Base-by-base conservation (phyloP, 2,888 invertebrate species). In the Bugula neritina region DNA sequence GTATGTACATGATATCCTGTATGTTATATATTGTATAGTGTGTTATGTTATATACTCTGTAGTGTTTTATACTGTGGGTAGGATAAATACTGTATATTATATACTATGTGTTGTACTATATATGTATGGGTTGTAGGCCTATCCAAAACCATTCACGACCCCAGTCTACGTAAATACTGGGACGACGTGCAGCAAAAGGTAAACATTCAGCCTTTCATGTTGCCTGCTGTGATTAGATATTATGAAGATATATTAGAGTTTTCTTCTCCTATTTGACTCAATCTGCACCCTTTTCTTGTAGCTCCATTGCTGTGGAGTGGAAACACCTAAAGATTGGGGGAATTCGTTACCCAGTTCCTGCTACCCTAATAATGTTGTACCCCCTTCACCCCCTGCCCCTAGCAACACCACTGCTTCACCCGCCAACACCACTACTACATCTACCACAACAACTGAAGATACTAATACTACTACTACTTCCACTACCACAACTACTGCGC, bases 261-360 rank as follows among this genome's bases (percentile, higher is more conserved):
- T 10, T 43, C 17, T 10, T 43, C 10, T 43, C 5, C 5, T 43
- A 43, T 5, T 43, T 43, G 43, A 43, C 5, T 43, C 5, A 43
- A 10, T 43, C 5, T 43, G 43, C 17, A 43, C 17, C 17, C 17
- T 10, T 17, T 43, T 17, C 5, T 55, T 55, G 29, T 34, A 63
- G 63, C 63, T 63, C 3, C 2, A 31, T 2, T 63, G 63, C 31
- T 63, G 63, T n/a, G 63, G 63, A 29, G 63, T 63, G 17, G 31
- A 63, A 2, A 63, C 5, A 10, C 2, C 27, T 29, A 25, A 27
- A 13, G 63, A 63, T 63, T 63, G 63, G 63, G n/a, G 5, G 29
- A 34, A 25, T n/a, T 17, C 2, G 2, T 10, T 31, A 2, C 63
- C 63, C 31, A 31, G 25, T 31, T 63, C 63, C 31, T 63, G 63